Evolutionary conservation across 2,888 invertebrate species (phyloP).

Genomic region (Drepanosiphum platanoidis): DNA sequence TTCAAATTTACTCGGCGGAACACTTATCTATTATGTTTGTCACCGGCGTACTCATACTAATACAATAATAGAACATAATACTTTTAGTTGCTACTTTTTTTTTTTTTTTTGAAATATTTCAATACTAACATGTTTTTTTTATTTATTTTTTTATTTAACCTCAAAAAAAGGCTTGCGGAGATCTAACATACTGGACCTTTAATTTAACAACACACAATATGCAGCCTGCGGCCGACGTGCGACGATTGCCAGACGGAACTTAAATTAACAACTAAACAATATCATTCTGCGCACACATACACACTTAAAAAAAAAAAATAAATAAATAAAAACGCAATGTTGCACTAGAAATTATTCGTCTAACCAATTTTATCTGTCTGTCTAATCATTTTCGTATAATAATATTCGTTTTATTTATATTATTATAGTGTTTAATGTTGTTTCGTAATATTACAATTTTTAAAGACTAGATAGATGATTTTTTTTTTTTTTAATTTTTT

Average conservation of each 20-base stretch:
- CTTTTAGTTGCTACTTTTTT: constrained; percentile 58
- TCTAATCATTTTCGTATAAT: constrained; percentile 60
- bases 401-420: constrained; percentile 60
- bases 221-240: constrained; percentile 61
- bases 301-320: constrained; percentile 58
- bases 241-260: constrained; percentile 60
- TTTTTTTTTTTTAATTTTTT: no score
- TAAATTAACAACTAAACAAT: constrained; percentile 61
- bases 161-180: constrained; percentile 63
- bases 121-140: constrained; percentile 62
- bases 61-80: constrained; percentile 62
- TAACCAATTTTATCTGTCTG: constrained; percentile 61
- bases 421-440: constrained; percentile 58
- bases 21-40: constrained; percentile 54
- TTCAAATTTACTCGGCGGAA: constrained; percentile 44
- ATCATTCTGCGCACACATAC: constrained; percentile 59
- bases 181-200: constrained; percentile 63
- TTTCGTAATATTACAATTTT: constrained; percentile 51
- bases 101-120: constrained; percentile 58
- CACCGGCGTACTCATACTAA: constrained; percentile 59
- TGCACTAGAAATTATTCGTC: constrained; percentile 58
- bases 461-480: constrained; percentile 49
- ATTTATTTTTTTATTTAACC: constrained; percentile 62
- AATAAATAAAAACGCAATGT: constrained; percentile 59
- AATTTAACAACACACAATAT: constrained; percentile 61